phyloP scores from a whole-genome alignment of 2,113 vertebrate species.

The Amia ocellicauda region DNA sequence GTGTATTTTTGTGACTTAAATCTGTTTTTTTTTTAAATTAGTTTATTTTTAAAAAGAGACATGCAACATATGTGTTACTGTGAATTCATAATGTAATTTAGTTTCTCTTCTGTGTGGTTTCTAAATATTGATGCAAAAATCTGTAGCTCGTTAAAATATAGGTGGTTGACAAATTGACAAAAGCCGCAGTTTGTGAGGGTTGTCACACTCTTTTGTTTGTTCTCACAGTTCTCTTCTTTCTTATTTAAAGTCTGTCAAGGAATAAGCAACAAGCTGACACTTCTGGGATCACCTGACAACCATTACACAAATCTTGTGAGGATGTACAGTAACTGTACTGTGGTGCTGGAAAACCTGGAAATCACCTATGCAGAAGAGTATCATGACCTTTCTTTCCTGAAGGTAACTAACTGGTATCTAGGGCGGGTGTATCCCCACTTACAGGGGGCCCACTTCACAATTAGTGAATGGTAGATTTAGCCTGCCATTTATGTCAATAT shows the following conservation, averaged over 20 bases:
- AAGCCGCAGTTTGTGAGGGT: too few species aligned
- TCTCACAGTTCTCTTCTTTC: conserved; percentile 8
- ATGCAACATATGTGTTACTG: too few species aligned
- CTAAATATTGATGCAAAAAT: too few species aligned
- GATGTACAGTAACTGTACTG: conserved; percentile 90
- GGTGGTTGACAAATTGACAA: too few species aligned
- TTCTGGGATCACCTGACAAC: conserved; percentile 73
- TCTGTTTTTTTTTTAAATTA: too few species aligned
- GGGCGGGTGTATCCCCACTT: background rate
- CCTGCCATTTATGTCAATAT: background rate
- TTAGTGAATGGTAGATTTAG: too few species aligned
- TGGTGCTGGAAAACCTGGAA: conserved; percentile 91
- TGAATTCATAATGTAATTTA: too few species aligned
- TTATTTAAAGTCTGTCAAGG: conserved; percentile 83
- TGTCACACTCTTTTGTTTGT: background rate
- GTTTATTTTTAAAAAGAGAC: too few species aligned
- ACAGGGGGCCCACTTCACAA: too few species aligned
- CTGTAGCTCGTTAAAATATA: too few species aligned
- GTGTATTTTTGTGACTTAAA: too few species aligned
- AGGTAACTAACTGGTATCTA: conserved; percentile 54
- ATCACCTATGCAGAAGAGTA: conserved; percentile 77
- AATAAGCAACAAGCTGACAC: conserved; percentile 74
- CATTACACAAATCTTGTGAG: conserved; percentile 85
- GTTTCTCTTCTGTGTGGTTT: too few species aligned
- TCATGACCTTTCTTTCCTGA: conserved; percentile 84